Percentiles rank a stretch among this genome's conserved stretches.
phyloP scores from a whole-genome alignment of 1,140 invertebrate species.

The Artemia franciscana region DNA sequence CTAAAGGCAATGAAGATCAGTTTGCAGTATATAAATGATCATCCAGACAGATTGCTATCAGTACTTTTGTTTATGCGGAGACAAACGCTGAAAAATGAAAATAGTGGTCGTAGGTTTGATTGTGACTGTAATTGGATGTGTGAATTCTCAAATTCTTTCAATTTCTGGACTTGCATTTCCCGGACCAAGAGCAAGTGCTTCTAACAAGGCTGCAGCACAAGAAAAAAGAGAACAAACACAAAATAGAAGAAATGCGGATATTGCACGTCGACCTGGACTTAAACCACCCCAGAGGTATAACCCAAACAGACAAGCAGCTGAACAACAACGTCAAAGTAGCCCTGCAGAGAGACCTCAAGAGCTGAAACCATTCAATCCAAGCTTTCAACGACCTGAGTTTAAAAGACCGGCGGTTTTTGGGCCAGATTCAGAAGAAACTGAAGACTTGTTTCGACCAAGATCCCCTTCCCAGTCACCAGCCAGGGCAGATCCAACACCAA shows the following conservation, averaged over 20 bases:
- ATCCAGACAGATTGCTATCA: no score
- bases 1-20: no score
- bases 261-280: background rate
- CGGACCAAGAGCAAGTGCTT: background rate
- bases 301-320: background rate
- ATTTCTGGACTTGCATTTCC: background rate
- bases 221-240: background rate
- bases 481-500: background rate
- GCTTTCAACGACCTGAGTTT: background rate
- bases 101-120: background rate
- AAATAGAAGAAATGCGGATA: background rate
- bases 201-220: background rate
- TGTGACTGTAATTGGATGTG: background rate
- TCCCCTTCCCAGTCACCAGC: no score
- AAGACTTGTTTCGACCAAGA: no score
- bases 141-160: background rate
- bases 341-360: background rate
- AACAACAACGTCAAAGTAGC: background rate
- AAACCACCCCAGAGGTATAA: background rate
- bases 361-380: background rate
- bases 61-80: no score
- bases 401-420: background rate
- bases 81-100: background rate
- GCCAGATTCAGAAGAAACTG: background rate
- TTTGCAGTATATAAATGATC: no score